Evolutionary conservation across 2,888 invertebrate genomes (phyloP), one percentile per base, ranked within the genome.

Genomic region (Aphodius sticticus): DNA sequence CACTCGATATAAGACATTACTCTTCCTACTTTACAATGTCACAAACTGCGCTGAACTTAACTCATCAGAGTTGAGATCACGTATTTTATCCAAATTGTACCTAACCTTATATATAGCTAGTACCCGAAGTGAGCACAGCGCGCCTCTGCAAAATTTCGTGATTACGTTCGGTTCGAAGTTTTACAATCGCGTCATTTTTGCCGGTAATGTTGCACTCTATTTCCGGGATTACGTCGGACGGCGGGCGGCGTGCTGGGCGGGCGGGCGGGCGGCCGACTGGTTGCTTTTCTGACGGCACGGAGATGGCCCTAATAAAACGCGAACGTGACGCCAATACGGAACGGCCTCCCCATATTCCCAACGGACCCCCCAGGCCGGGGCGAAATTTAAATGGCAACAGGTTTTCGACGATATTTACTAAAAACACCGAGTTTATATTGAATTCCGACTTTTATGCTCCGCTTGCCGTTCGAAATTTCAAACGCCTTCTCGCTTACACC

Each of bases 321-420:
- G 85, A 84, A 88, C 87, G 88, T 87, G 88, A 87, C 84, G 86
- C 85, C 84, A 86, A 85, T 86, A 85, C 86, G 85, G 85, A 86
- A 84, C 84, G 83, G 82, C 85, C 80, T 85, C 85, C 86, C 84
- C 85, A 85, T 84, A 86, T 85, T 86, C 85, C 86, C 84, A 85
- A 85, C 86, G 85, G 85, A 86, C 83, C 84, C 82, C 82, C 85
- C 79, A 86, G 85, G 86, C 84, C 84, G 82, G 82, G 85, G 80
- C 80, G 87, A 87, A 87, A 87, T 87, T 86, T 86, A 87, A 88
- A 87, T 87, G 86, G 87, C 87, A 88, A 88, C 88, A 87, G 87
- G 88, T 88, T 85, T 84, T 78, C 81, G 79, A 80, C 82, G 80
- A 83, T 83, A 82, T 84, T 82, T 77, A 81, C 81, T 80, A 82